Percentiles rank a stretch among this genome's conserved stretches.
Conservation (phyloP, 1,140 invertebrate genomes). For the Thaumetopoea pityocampa region DNA sequence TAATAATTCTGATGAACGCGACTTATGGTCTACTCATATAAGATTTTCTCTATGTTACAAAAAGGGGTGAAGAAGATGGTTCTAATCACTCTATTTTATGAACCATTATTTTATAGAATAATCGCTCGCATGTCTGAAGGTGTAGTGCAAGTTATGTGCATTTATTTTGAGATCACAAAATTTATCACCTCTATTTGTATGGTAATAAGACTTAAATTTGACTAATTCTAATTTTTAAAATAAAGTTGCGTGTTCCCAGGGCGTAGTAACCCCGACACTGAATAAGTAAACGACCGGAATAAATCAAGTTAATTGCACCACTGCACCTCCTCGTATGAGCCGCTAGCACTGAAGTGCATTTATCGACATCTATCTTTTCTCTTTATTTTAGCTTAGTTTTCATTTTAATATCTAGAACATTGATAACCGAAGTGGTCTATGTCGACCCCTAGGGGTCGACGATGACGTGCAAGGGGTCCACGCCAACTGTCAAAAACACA, state of each 20-base stretch:
- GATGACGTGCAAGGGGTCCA: too few relatives aligned
- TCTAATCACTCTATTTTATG: too few relatives aligned
- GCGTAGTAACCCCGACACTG: conserved; percentile 62
- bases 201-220: too few relatives aligned
- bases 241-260: conserved; percentile 57
- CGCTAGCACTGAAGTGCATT: conserved; percentile 46
- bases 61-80: too few relatives aligned
- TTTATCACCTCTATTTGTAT: too few relatives aligned
- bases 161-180: conserved; percentile 20
- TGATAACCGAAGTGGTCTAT: too few relatives aligned
- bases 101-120: conserved; percentile 42
- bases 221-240: conserved; percentile 22
- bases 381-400: conserved; percentile 21
- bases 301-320: conserved; percentile 73
- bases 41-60: too few relatives aligned
- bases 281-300: conserved; percentile 71
- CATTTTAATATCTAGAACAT: too few relatives aligned
- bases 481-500: too few relatives aligned
- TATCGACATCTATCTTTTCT: conserved; percentile 46
- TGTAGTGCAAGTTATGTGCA: conserved; percentile 30
- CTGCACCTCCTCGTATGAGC: conserved; percentile 67
- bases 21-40: too few relatives aligned
- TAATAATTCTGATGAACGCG: too few relatives aligned
- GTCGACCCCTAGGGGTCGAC: too few relatives aligned
- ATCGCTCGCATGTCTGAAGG: conserved; percentile 46